These are phyloP conservation scores for Gadus macrocephalus DNA, from an alignment of 2,113 vertebrate genomes.

Conservation along the genomic window DNA sequence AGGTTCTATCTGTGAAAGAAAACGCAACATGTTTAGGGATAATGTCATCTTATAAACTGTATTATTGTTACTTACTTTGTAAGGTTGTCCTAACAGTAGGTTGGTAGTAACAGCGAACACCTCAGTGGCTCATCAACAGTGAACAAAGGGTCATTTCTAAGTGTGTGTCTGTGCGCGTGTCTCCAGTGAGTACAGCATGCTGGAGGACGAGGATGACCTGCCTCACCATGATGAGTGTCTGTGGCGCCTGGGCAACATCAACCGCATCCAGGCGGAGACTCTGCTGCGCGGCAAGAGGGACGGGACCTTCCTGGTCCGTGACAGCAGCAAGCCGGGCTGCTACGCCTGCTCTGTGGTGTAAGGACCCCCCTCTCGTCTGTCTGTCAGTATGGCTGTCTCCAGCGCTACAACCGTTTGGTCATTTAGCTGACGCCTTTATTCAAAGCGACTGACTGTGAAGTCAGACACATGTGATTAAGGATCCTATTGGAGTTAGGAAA, in stretches of 20 bases:
- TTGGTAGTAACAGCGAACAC: no score
- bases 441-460: no score
- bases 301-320: constrained; percentile 93
- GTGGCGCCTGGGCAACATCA: constrained; percentile 96
- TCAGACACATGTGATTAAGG: no score
- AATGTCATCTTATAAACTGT: no score
- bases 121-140: no score
- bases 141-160: background rate
- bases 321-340: constrained; percentile 96
- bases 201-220: constrained; percentile 95
- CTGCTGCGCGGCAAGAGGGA: constrained; percentile 88
- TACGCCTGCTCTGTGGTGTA: constrained; percentile 74
- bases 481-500: no score
- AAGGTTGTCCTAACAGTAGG: background rate
- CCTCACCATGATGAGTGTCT: constrained; percentile 94
- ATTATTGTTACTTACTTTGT: no score
- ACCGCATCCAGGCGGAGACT: constrained; percentile 87
- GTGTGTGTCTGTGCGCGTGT: background rate
- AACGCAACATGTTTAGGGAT: no score
- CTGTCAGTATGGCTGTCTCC: background rate
- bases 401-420: no score
- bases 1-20: no score
- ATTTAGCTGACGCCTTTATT: no score
- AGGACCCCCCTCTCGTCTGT: background rate
- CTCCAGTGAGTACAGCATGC: constrained; percentile 89